Evolutionary conservation across 1,140 invertebrate genomes (phyloP), one percentile per base, ranked within the genome.

Genomic region (Neomicropteryx cornuta): DNA sequence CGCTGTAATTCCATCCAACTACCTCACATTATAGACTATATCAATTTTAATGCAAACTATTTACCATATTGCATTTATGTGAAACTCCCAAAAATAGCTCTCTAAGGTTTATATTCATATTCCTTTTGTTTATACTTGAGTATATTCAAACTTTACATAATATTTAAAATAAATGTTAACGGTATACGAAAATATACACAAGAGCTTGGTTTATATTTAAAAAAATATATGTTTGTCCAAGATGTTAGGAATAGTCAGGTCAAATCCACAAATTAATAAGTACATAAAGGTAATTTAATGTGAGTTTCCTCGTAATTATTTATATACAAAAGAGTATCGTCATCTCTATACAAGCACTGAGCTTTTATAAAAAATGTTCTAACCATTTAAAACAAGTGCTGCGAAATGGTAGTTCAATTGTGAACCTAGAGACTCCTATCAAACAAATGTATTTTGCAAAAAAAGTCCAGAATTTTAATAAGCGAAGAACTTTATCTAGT

Each of bases 1-100:
- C 64, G 65, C 60, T 68, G 62, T 66, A 66, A 68, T 68, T 68
- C 66, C 66, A 68, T 68, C 66, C 66, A 68, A 66, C 66, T 68
- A 68, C 66, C 66, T 68, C 66, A 67, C 61, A 66, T 65, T 62
- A 65, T 64, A 66, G 66, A 63, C 64, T 66, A 62, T 64, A 62
- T 47, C 42, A 44, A 44, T 39, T 47, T 42, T 39, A 38, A 33
- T 43, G 37, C 27, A 38, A 39, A 39, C 38, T 41, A 37, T 43
- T 37, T n/a, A n/a, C n/a, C n/a, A n/a, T n/a, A n/a, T n/a, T n/a
- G n/a, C n/a, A n/a, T n/a, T n/a, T n/a, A n/a, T n/a, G n/a, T n/a
- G n/a, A n/a, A n/a, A n/a, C n/a, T n/a, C n/a, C n/a, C n/a, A n/a
- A n/a, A n/a, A n/a, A n/a, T n/a, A n/a, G n/a, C n/a, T n/a, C n/a